phyloP scores from a whole-genome alignment of 2,888 invertebrate species.

The Himalopsyche tibetana region DNA sequence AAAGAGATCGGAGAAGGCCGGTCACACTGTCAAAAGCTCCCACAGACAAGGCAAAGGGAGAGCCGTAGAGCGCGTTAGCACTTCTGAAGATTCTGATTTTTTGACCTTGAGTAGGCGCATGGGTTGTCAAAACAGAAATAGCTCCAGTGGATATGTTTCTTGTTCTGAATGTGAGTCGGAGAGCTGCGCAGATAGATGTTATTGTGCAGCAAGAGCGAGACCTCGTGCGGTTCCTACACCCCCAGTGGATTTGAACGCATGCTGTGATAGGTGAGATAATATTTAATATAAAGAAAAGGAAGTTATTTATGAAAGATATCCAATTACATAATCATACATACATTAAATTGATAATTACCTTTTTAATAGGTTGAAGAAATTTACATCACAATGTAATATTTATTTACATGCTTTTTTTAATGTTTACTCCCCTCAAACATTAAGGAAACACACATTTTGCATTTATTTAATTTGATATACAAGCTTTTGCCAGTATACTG shows the following conservation, averaged over 20 bases:
- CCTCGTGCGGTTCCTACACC: conserved; percentile 54
- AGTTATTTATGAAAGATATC: background rate
- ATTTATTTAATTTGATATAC: no score
- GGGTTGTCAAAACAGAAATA: conserved; percentile 79
- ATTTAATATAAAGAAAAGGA: background rate
- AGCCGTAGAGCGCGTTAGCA: conserved; percentile 79
- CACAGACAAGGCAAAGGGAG: conserved; percentile 75
- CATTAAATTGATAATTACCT: no score
- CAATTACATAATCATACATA: no score
- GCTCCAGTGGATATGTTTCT: conserved; percentile 86
- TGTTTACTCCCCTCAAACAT: no score
- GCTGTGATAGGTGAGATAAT: conserved; percentile 72
- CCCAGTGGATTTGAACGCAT: conserved; percentile 71
- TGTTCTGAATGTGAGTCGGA: conserved; percentile 94
- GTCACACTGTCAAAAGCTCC: conserved; percentile 69
- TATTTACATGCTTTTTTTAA: no score
- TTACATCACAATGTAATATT: no score
- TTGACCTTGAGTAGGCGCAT: conserved; percentile 77
- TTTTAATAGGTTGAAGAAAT: no score
- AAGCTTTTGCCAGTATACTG: no score
- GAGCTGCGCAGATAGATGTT: conserved; percentile 90
- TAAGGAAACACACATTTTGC: no score
- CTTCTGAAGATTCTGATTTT: conserved; percentile 80
- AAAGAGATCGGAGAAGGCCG: conserved; percentile 71
- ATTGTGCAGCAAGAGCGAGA: conserved; percentile 77